Conservation (phyloP, 2,113 vertebrate species). For the Anhinga anhinga region DNA sequence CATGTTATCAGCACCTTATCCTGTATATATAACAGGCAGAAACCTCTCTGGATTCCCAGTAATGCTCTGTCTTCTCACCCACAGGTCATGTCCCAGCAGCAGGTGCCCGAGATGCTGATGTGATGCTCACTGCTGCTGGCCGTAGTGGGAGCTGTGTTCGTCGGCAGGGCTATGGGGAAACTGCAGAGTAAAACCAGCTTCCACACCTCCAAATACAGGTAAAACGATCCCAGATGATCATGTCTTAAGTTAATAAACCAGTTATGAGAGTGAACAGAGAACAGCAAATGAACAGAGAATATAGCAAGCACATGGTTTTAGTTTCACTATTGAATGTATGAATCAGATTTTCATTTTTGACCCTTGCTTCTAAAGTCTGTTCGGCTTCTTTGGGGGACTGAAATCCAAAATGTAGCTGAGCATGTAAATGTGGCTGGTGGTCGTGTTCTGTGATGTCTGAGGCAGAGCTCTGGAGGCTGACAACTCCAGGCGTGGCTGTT, state of each 20-base stretch:
- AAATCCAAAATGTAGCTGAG: not conserved
- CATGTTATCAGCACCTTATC: not conserved
- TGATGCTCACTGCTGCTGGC: not conserved
- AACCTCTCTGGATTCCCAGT: not conserved
- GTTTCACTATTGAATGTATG: not conserved
- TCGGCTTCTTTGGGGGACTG: not conserved
- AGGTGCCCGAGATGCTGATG: not conserved
- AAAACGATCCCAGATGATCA: not conserved
- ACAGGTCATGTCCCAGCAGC: not conserved
- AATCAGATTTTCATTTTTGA: not conserved
- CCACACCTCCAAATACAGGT: constrained; percentile 85
- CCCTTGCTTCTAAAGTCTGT: not conserved
- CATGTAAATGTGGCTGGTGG: accelerated
- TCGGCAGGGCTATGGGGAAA: constrained; percentile 81
- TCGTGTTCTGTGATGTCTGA: not conserved
- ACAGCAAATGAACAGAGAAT: not conserved
- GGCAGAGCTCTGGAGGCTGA: not conserved
- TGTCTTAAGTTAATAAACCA: not conserved
- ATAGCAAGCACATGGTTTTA: accelerated
- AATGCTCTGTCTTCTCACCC: not conserved
- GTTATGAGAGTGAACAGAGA: not conserved
- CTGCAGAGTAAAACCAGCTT: constrained; percentile 89
- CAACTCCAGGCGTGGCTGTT: not conserved
- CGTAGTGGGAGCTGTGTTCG: not conserved
- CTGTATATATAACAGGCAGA: not conserved